Conservation (phyloP, 2,113 vertebrate species). For the Grantiella picta region DNA sequence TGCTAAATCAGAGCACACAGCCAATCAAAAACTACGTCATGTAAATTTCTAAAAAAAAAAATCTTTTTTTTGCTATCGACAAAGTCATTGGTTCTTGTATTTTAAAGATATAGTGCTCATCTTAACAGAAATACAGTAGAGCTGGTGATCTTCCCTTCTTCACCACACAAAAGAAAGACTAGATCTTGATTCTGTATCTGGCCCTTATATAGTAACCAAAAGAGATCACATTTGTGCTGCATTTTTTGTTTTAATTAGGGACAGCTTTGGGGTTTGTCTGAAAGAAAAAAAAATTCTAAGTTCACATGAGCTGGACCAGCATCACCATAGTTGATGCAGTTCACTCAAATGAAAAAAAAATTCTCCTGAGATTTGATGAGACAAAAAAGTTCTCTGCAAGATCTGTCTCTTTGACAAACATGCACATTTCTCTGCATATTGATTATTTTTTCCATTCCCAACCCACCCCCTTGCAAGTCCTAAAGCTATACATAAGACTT, state of each 20-base stretch:
- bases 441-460: not conserved
- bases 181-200: not conserved
- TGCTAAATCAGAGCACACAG: not conserved
- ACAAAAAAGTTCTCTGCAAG: not conserved
- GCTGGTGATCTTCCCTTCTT: not conserved
- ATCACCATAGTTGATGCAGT: not conserved
- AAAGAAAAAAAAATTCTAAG: not conserved
- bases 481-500: not conserved
- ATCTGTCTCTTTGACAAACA: not conserved
- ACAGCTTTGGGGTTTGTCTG: not conserved
- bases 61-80: not conserved
- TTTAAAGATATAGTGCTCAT: not conserved
- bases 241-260: not conserved
- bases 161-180: not conserved
- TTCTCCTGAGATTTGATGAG: not conserved
- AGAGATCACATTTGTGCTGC: not conserved
- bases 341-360: not conserved
- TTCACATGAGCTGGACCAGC: not conserved
- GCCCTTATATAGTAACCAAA: not conserved
- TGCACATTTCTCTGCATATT: not conserved
- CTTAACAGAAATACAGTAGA: not conserved
- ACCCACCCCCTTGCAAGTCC: not conserved
- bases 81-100: not conserved
- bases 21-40: not conserved
- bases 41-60: not conserved